These are phyloP conservation scores for Aselliscus stoliczkanus DNA, from an alignment of 2,797 vertebrate species.

Conservation along the genomic window DNA sequence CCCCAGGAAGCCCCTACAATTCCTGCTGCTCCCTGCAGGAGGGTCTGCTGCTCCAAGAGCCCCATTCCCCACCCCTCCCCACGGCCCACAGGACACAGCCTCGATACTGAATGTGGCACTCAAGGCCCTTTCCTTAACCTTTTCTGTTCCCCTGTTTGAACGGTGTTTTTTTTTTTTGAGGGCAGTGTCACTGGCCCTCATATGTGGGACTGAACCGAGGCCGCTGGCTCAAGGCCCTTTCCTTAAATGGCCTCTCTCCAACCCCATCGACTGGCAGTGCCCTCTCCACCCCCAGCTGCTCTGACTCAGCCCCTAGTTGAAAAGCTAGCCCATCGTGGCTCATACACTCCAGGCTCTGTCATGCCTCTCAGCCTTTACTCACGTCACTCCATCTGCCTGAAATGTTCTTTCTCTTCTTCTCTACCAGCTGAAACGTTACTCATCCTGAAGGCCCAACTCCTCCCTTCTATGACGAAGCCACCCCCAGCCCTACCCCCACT, in stretches of 20 bases:
- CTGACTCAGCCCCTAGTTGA: not conserved
- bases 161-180: too few species aligned
- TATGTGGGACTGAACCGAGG: too few species aligned
- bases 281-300: not conserved
- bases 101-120: not conserved
- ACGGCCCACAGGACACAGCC: not conserved
- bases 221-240: not conserved
- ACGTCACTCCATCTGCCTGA: not conserved
- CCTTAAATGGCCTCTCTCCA: not conserved
- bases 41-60: not conserved
- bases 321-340: not conserved
- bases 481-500: not conserved
- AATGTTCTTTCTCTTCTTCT: not conserved
- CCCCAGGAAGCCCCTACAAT: not conserved
- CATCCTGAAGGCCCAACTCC: not conserved
- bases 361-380: not conserved
- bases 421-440: not conserved
- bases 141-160: too few species aligned
- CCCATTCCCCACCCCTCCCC: rapidly evolving
- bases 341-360: not conserved
- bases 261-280: not conserved
- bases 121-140: not conserved
- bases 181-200: too few species aligned
- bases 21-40: not conserved
- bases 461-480: not conserved